These are phyloP conservation scores for Phortica variegata DNA, from an alignment of 1,140 invertebrate species.

Conservation along the genomic window DNA sequence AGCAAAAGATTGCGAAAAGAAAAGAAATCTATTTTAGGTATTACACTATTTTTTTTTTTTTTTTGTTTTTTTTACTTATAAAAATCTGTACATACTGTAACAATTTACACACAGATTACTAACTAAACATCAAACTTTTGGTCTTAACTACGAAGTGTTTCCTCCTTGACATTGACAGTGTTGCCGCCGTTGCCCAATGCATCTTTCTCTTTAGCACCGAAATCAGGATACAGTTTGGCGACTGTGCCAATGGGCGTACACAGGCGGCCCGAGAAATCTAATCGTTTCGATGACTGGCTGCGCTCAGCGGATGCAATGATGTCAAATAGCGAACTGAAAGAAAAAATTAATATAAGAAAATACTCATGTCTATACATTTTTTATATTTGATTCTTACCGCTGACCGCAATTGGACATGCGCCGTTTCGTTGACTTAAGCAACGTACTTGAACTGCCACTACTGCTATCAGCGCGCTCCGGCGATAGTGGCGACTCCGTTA, in stretches of 20 bases:
- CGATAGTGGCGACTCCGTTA: constrained; percentile 80
- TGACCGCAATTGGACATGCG: constrained; percentile 48
- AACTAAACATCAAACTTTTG: neutral
- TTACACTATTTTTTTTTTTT: neutral
- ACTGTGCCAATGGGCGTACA: constrained; percentile 66
- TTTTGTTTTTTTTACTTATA: neutral
- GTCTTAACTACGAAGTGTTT: constrained; percentile 25
- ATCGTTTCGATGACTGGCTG: constrained; percentile 63
- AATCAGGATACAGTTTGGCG: constrained; percentile 77
- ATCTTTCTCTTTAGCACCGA: constrained; percentile 61
- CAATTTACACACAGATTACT: neutral
- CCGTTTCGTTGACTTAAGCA: constrained; percentile 57
- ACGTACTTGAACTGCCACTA: constrained; percentile 34
- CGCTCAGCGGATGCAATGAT: constrained; percentile 63
- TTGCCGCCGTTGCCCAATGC: constrained; percentile 1
- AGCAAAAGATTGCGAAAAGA: too few species aligned
- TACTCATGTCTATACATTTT: too few species aligned
- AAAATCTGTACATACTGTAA: neutral
- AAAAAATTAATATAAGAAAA: constrained; percentile 11
- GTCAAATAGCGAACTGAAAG: constrained; percentile 65
- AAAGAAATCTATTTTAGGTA: too few species aligned
- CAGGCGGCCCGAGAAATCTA: constrained; percentile 77
- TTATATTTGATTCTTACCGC: constrained; percentile 10
- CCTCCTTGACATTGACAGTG: constrained; percentile 27
- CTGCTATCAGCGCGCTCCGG: constrained; percentile 63